Evolutionary conservation across 2,113 vertebrate species (phyloP).

Genomic region (Pseudolaguvia tuberculata): DNA sequence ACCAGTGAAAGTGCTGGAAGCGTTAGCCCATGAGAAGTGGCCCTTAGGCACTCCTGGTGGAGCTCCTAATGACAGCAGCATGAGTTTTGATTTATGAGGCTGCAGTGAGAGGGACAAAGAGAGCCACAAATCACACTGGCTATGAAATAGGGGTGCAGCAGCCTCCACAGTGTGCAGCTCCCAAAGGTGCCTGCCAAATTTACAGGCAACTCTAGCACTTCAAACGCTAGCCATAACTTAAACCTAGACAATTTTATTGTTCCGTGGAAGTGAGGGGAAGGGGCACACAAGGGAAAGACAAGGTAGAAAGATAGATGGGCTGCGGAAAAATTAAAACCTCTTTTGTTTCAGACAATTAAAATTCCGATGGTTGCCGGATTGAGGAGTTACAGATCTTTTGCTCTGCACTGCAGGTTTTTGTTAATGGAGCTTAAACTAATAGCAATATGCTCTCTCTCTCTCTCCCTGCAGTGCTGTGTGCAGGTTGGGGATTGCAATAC

Average conservation of each 20-base stretch:
- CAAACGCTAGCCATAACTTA: conserved; percentile 89
- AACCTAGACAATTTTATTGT: conserved; percentile 86
- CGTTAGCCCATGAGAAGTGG: conserved; percentile 45
- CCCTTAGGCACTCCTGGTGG: conserved; percentile 28
- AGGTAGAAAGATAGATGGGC: conserved; percentile 71
- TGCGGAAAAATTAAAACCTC: conserved; percentile 59
- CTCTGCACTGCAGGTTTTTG: conserved; percentile 27
- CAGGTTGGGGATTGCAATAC: conserved; percentile 12
- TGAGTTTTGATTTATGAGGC: conserved; percentile 79
- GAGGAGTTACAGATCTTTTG: conserved; percentile 39
- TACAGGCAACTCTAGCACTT: conserved; percentile 86
- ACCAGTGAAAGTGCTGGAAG: conserved; percentile 48
- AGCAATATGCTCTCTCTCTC: conserved; percentile 39
- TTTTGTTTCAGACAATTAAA: conserved; percentile 70
- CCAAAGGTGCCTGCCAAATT: conserved; percentile 91
- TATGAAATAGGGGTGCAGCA: conserved; percentile 77
- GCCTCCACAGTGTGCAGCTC: conserved; percentile 71
- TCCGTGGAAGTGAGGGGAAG: conserved; percentile 72
- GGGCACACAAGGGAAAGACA: conserved; percentile 39
- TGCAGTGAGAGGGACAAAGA: conserved; percentile 81
- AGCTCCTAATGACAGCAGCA: conserved; percentile 55
- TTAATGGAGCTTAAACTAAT: conserved; percentile 51
- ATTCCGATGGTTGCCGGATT: conserved; percentile 51
- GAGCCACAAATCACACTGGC: conserved; percentile 83
- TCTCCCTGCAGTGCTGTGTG: conserved; percentile 7